Evolutionary conservation across 2,888 invertebrate species (phyloP).

Genomic region (Tenthredo scrophulariae): DNA sequence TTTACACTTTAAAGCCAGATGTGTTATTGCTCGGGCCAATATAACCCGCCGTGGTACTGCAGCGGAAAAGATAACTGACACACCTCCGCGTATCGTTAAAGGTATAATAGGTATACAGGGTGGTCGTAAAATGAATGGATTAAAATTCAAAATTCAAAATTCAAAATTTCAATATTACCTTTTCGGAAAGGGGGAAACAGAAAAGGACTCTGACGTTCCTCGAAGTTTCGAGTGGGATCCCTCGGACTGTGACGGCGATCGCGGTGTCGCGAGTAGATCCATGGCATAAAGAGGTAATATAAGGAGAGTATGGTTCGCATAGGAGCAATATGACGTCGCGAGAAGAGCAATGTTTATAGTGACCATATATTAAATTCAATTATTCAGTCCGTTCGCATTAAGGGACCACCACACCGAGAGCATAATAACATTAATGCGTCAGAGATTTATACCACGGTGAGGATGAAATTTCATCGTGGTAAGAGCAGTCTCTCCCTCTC

Average conservation of each 20-base stretch:
- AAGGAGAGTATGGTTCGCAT: neutral
- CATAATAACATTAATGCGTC: conserved; percentile 72
- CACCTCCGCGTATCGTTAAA: neutral
- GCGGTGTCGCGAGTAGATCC: neutral
- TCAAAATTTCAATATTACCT: too few species aligned
- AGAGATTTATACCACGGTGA: conserved; percentile 73
- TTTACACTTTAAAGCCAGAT: conserved; percentile 66
- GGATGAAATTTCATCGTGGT: conserved; percentile 74
- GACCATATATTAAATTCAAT: conserved; percentile 54
- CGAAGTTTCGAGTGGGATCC: neutral
- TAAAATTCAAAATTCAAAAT: neutral
- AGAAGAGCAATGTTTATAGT: conserved; percentile 53
- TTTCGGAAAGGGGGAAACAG: too few species aligned
- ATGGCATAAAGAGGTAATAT: conserved; percentile 30
- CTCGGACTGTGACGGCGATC: neutral
- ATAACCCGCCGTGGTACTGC: neutral
- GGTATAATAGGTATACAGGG: neutral
- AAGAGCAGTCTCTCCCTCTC: conserved; percentile 61
- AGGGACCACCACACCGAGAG: conserved; percentile 53
- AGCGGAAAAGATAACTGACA: neutral
- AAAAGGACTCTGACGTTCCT: too few species aligned
- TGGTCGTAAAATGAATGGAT: neutral
- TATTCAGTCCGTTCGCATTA: conserved; percentile 54
- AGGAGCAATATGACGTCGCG: conserved; percentile 44
- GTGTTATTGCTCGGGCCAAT: conserved; percentile 52